Evolutionary conservation across 2,888 invertebrate species (phyloP).

Genomic region (Orchestes rusci): DNA sequence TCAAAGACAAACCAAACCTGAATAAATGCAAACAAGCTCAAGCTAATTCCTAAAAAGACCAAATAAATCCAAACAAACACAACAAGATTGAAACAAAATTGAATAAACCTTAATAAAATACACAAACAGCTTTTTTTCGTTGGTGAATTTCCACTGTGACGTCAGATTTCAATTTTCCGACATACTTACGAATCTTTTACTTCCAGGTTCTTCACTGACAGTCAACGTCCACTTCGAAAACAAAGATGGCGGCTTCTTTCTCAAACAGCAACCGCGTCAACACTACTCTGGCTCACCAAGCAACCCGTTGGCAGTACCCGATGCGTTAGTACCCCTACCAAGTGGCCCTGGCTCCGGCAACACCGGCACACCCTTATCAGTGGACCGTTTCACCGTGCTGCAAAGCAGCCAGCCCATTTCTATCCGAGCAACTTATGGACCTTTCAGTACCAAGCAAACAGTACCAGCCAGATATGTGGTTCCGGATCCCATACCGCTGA

Average conservation of each 20-base stretch:
- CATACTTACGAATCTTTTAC: too few relatives aligned
- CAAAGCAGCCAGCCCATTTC: conserved; percentile 87
- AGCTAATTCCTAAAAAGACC: too few relatives aligned
- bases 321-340: conserved; percentile 31
- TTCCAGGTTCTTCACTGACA: conserved; percentile 61
- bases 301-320: conserved; percentile 36
- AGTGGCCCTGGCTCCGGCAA: conserved; percentile 23
- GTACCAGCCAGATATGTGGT: conserved; percentile 85
- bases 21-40: too few relatives aligned
- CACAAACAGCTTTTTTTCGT: too few relatives aligned
- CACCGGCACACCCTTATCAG: conserved; percentile 66
- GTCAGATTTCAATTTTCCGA: too few relatives aligned
- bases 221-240: conserved; percentile 90
- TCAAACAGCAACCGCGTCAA: conserved; percentile 74
- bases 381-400: conserved; percentile 86
- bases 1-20: too few relatives aligned
- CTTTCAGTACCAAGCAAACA: conserved; percentile 91
- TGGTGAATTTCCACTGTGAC: too few relatives aligned
- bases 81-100: too few relatives aligned
- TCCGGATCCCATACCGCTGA: conserved; percentile 62
- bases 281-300: conserved; percentile 44
- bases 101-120: too few relatives aligned
- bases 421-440: conserved; percentile 87
- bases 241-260: conserved; percentile 84
- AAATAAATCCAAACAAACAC: too few relatives aligned